phyloP scores from a whole-genome alignment of 2,113 vertebrate species.

The Numenius arquata region DNA sequence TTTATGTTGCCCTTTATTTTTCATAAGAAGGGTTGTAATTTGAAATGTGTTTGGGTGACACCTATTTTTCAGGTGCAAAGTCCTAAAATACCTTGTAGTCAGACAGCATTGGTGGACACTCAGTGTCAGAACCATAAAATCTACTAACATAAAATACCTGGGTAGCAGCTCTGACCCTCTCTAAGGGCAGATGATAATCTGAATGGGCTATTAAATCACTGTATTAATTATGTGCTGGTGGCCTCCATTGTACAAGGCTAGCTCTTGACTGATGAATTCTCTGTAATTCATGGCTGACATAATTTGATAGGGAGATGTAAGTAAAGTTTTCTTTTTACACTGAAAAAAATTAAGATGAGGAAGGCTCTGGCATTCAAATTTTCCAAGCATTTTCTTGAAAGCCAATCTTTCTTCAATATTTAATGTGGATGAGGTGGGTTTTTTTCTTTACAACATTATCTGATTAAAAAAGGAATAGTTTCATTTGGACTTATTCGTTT shows the following conservation, averaged over 20 bases:
- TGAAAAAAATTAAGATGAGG: neutral
- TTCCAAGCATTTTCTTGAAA: neutral
- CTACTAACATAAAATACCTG: neutral
- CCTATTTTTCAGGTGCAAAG: neutral
- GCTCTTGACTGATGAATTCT: neutral
- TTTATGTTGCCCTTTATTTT: neutral
- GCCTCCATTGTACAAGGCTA: neutral
- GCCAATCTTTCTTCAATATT: neutral
- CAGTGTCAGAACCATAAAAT: neutral
- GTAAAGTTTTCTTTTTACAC: neutral
- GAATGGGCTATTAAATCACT: neutral
- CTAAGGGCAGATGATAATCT: neutral
- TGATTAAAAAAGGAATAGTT: neutral
- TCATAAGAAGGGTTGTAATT: neutral
- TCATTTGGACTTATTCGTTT: neutral
- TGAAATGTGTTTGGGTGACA: neutral
- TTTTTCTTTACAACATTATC: neutral
- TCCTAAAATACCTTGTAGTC: neutral
- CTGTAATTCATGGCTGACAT: neutral
- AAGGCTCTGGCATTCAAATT: neutral
- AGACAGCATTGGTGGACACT: neutral
- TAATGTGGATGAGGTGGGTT: neutral
- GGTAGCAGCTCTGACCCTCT: neutral
- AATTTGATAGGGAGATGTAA: neutral
- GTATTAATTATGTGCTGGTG: neutral